Conservation (phyloP, 2,113 vertebrate species). For the Myotis davidii region DNA sequence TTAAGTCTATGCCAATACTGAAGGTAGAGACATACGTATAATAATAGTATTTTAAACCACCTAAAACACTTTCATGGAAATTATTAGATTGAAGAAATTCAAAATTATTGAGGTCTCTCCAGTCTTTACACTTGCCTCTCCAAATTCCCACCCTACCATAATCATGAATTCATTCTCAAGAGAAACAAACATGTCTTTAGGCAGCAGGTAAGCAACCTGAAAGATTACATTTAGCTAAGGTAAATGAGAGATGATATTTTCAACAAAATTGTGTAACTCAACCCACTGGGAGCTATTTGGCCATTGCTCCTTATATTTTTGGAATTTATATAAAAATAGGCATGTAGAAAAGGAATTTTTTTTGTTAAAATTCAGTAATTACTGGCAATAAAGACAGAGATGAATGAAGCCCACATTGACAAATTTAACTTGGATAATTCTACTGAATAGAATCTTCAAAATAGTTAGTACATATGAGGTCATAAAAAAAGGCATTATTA, state of each 20-base stretch:
- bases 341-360: background rate
- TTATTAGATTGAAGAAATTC: background rate
- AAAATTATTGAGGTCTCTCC: background rate
- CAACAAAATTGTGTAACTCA: background rate
- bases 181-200: background rate
- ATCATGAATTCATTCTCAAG: background rate
- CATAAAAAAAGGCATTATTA: background rate
- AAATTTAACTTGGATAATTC: background rate
- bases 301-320: background rate
- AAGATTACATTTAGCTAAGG: background rate
- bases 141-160: background rate
- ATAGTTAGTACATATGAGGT: background rate
- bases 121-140: background rate
- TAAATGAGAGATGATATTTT: slow-evolving; percentile 4
- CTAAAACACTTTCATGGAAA: background rate
- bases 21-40: slow-evolving; percentile 20
- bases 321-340: background rate
- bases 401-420: background rate
- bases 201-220: background rate
- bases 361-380: background rate
- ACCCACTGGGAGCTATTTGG: background rate
- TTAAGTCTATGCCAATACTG: background rate
- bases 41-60: slow-evolving; percentile 30
- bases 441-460: slow-evolving; percentile 1
- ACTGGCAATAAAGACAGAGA: background rate